A percentile compares a stretch with the other conserved stretches of the same genome.
These are phyloP conservation scores for Marisa cornuarietis DNA, from an alignment of 1,140 invertebrate species.

Conservation along the genomic window DNA sequence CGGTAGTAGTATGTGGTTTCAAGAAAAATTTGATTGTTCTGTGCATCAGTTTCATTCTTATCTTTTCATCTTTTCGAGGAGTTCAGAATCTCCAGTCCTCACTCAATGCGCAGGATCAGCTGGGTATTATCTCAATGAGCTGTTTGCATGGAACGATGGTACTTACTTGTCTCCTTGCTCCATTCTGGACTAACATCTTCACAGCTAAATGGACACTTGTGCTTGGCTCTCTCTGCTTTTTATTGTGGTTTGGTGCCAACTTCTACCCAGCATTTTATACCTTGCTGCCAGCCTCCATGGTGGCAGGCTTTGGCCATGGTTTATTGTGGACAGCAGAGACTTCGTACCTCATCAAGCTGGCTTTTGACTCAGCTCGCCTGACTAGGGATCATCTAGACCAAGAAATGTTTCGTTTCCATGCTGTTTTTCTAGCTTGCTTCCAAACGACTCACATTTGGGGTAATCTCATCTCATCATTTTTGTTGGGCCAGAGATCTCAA, in stretches of 20 bases:
- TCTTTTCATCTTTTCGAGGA: slow-evolving; percentile 63
- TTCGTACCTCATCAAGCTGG: slow-evolving; percentile 61
- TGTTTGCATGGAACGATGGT: slow-evolving; percentile 61
- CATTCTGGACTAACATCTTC: slow-evolving; percentile 58
- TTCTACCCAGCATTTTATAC: slow-evolving; percentile 62
- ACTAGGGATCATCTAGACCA: slow-evolving; percentile 52
- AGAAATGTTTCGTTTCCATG: slow-evolving; percentile 63
- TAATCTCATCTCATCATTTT: slow-evolving; percentile 61
- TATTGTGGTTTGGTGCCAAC: slow-evolving; percentile 62
- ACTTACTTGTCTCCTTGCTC: slow-evolving; percentile 58
- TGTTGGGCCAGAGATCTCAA: slow-evolving; percentile 37
- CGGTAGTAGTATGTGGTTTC: slow-evolving; percentile 43
- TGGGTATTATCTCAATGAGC: slow-evolving; percentile 61
- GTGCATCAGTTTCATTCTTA: slow-evolving; percentile 60
- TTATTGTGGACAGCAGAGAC: slow-evolving; percentile 63
- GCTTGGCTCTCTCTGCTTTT: slow-evolving; percentile 57
- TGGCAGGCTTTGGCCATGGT: slow-evolving; percentile 62
- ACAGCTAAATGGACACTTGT: slow-evolving; percentile 62
- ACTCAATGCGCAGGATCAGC: slow-evolving; percentile 49
- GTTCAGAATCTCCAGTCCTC: slow-evolving; percentile 64
- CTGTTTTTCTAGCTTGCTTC: slow-evolving; percentile 65
- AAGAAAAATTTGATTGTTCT: slow-evolving; percentile 62
- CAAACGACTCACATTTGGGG: slow-evolving; percentile 66
- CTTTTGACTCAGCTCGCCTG: slow-evolving; percentile 56
- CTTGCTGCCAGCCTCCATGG: slow-evolving; percentile 59